A percentile compares a stretch with the other conserved stretches of the same genome.
phyloP scores from a whole-genome alignment of 1,140 invertebrate species.

The Dreissena rostriformis region DNA sequence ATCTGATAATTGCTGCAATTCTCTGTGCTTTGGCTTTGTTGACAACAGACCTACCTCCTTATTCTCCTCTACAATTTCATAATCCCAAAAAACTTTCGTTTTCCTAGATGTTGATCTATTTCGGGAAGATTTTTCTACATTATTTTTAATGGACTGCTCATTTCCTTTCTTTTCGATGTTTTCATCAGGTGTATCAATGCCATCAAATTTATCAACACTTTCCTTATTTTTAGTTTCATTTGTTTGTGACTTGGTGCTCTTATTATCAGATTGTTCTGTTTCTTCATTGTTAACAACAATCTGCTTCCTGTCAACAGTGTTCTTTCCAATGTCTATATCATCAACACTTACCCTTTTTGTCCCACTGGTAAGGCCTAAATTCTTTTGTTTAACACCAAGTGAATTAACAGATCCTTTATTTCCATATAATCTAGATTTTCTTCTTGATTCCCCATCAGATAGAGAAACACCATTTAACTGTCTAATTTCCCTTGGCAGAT shows the following conservation, averaged over 20 bases:
- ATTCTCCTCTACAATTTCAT: slow-evolving; percentile 17
- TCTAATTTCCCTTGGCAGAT: slow-evolving; percentile 17
- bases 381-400: not conserved
- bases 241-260: no score
- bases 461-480: not conserved
- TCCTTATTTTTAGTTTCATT: no score
- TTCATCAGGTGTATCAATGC: not conserved
- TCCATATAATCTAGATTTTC: slow-evolving; percentile 11
- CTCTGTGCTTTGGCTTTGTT: slow-evolving; percentile 1
- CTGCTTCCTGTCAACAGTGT: not conserved
- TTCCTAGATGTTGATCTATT: slow-evolving; percentile 18
- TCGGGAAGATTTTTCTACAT: no score
- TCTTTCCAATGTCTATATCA: not conserved
- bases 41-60: not conserved
- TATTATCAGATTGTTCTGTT: no score
- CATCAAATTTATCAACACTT: no score
- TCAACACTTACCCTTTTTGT: not conserved
- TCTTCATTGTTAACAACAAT: no score
- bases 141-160: not conserved
- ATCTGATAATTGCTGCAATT: not conserved
- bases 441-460: not conserved
- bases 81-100: slow-evolving; percentile 26
- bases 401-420: not conserved
- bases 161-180: not conserved
- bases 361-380: not conserved